A percentile compares a stretch with the other conserved stretches of the same genome.
phyloP scores from a whole-genome alignment of 2,888 invertebrate genomes.

The Geotrupes spiniger region DNA sequence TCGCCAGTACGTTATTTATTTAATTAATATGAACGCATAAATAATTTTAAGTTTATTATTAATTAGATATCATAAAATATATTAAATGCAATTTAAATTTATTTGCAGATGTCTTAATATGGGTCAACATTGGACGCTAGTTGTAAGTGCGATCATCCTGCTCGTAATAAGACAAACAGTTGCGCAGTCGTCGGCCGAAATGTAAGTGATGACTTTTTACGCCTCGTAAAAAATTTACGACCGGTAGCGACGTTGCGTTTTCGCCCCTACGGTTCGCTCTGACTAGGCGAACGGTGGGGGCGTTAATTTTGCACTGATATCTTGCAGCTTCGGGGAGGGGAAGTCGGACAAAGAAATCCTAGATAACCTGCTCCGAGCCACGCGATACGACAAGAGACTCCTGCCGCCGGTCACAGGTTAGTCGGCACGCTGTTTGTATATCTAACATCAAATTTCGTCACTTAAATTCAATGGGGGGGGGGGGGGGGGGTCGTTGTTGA shows the following conservation, averaged over 20 bases:
- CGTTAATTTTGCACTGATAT: too few relatives aligned
- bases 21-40: too few relatives aligned
- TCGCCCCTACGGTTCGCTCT: too few relatives aligned
- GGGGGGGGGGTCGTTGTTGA: too few relatives aligned
- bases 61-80: too few relatives aligned
- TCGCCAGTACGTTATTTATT: too few relatives aligned
- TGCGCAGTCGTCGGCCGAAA: conserved; percentile 31
- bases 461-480: too few relatives aligned
- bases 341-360: conserved; percentile 91
- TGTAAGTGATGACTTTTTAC: conserved; percentile 16
- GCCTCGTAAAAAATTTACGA: too few relatives aligned
- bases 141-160: conserved; percentile 65
- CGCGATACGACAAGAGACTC: conserved; percentile 90
- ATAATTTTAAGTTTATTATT: too few relatives aligned
- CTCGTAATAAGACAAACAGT: conserved; percentile 54
- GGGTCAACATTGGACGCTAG: conserved; percentile 84
- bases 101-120: conserved; percentile 86
- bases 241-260: too few relatives aligned
- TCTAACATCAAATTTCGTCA: not conserved
- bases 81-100: conserved; percentile 25
- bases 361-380: conserved; percentile 83
- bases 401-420: conserved; percentile 87
- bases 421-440: conserved; percentile 33
- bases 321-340: conserved; percentile 81
- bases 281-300: too few relatives aligned